Base-by-base conservation (phyloP, 2,113 vertebrate species). In the Austrofundulus limnaeus region DNA sequence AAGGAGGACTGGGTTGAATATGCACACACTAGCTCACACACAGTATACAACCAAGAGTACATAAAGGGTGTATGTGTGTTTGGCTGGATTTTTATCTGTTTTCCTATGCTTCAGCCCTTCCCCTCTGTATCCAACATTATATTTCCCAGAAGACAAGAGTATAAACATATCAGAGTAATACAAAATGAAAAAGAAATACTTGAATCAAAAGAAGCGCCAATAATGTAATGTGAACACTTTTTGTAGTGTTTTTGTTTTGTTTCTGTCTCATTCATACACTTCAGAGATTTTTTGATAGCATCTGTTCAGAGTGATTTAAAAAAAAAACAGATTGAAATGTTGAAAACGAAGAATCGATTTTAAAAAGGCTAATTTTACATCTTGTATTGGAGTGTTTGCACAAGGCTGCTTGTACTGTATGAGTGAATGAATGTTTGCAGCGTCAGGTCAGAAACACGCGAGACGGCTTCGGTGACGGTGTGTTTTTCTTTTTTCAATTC, bases 131-230 rank as follows among this genome's bases (percentile, higher is more conserved):
- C 85, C 69, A 20, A 86, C 76, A 43, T 83, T 66, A 69, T 86
- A 78, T 88, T 87, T 90, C 86, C 89, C 89, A 90, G 88, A 94
- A 89, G 82, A 85, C 82, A 79, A 90, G 82, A 86, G 84, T 86
- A 87, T 88, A 88, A 90, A 92, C 91, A 93, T 93, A 93, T 92
- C 91, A 93, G 88, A 92, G 83, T 84, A 90, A 91, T 91, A 91
- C 88, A 90, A 95, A 93, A 88, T 92, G 93, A 94, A 94, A 34
- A 92, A 95, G 92, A 95, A 95, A 96, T 98, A 98, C 95, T 98
- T 98, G 96, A 98, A 98, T 96, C 93, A 95, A 88, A 91, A 90
- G 86, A 95, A 96, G 95, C 90, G 95, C 95, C 95, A 95, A 95
- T 93, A 95, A 93, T 92, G 94, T 95, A 97, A 96, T 96, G 95